phyloP scores from a whole-genome alignment of 2,888 invertebrate species.

The Villa cingulata region DNA sequence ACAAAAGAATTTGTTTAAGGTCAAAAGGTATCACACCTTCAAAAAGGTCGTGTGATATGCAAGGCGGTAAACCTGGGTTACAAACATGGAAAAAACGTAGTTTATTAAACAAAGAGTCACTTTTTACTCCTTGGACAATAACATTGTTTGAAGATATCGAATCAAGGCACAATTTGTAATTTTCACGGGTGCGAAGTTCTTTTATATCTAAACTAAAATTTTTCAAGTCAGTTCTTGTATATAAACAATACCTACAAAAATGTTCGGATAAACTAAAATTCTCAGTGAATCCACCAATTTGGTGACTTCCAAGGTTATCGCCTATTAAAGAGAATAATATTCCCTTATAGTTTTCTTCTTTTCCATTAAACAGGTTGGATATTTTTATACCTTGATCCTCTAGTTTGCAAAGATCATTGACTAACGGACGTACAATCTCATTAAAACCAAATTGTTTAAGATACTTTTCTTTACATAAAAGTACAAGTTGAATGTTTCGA shows the following conservation, averaged over 20 bases:
- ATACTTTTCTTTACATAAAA: background rate
- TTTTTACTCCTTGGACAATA: slow-evolving; percentile 15
- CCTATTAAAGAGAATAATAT: background rate
- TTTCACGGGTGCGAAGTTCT: background rate
- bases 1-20: slow-evolving; percentile 14
- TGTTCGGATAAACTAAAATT: slow-evolving; percentile 5
- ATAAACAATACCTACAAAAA: slow-evolving; percentile 7
- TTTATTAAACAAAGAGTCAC: slow-evolving; percentile 17
- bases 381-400: background rate
- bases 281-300: slow-evolving; percentile 6
- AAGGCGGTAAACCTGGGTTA: slow-evolving; percentile 10
- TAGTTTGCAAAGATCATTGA: background rate
- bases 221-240: background rate
- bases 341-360: background rate
- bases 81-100: slow-evolving; percentile 18
- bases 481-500: background rate
- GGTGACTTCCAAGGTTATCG: slow-evolving; percentile 7
- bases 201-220: background rate
- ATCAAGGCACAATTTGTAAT: background rate
- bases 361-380: background rate
- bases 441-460: background rate
- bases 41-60: slow-evolving; percentile 20
- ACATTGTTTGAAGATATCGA: background rate
- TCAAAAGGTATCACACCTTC: slow-evolving; percentile 19
- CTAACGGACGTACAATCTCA: background rate